Evolutionary conservation across 2,888 invertebrate species (phyloP), one percentile per base, ranked within the genome.

Genomic region (Cantharis rufa): DNA sequence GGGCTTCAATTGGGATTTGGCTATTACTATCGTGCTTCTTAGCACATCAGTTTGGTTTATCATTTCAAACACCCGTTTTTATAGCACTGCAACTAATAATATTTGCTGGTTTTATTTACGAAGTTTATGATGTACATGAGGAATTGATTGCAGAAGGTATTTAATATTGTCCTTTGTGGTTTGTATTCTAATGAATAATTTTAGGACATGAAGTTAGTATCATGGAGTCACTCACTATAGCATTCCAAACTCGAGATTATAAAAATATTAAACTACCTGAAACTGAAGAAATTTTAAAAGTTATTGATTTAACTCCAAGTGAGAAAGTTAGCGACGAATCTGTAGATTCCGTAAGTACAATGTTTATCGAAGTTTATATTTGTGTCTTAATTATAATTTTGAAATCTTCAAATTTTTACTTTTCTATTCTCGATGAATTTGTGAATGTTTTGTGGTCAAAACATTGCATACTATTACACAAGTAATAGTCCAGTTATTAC

Each of bases 61-160:
- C 93, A 1, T 91, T 95, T 62, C 93, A 95, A 87, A 92, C 95
- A n/a, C 92, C 94, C 69, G 91, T 93, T 15, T 94, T 96, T 86
- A 89, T 94, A 15, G 80, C 91, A 0, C 88, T 95, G 0, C 93
- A 95, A 88, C 85, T 90, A 3, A 89, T 95, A 73, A 91, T 92
- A 79, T 83, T 92, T 3, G 89, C 92, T 74, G 95, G 95, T 3
- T 92, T 95, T 85, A 85, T 89, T 62, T 90, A 89, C 75, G 91
- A 94, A 89, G 90, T 93, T n/a, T 83, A 90, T 78, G 89, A 91
- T 83, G 88, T 90, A 21, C 90, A 90, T 80, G 89, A 90, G 68
- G 90, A 90, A 81, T 85, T 91, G 82, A 84, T 89, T 76, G 82
- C 86, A 24, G 88, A 87, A 86, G 90, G 91, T 91, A 78, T 15